A percentile compares a stretch with the other conserved stretches of the same genome.
Evolutionary conservation across 2,113 vertebrate genomes (phyloP).

Genomic region (Cephalopholis sonnerati): DNA sequence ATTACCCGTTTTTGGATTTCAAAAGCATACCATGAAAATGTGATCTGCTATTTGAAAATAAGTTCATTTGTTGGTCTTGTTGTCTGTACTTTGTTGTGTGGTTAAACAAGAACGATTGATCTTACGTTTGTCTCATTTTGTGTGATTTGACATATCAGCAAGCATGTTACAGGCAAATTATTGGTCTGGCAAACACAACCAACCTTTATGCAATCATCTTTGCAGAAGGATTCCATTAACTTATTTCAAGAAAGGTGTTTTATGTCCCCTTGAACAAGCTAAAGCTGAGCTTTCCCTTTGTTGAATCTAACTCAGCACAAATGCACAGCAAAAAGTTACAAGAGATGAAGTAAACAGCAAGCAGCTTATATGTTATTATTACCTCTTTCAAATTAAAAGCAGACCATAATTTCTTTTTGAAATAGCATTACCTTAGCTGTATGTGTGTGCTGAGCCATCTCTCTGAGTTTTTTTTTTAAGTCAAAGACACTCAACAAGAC

Average conservation of each 20-base stretch:
- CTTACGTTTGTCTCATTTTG: background rate
- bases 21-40: background rate
- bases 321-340: accelerated
- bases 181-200: background rate
- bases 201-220: background rate
- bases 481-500: background rate
- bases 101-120: background rate
- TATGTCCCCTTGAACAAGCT: background rate
- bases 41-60: background rate
- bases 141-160: constrained; percentile 1
- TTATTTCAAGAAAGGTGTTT: background rate
- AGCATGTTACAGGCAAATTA: background rate
- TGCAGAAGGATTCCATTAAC: background rate
- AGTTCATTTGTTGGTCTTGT: background rate
- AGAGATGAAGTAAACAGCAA: background rate
- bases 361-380: background rate
- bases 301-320: background rate
- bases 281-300: background rate
- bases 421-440: constrained; percentile 25
- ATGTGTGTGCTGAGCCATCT: background rate
- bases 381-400: background rate
- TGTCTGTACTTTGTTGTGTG: no score
- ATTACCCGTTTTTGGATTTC: background rate
- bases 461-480: background rate
- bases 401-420: background rate